Conservation (phyloP, 2,113 vertebrate species). For the Hiodon tergisus region DNA sequence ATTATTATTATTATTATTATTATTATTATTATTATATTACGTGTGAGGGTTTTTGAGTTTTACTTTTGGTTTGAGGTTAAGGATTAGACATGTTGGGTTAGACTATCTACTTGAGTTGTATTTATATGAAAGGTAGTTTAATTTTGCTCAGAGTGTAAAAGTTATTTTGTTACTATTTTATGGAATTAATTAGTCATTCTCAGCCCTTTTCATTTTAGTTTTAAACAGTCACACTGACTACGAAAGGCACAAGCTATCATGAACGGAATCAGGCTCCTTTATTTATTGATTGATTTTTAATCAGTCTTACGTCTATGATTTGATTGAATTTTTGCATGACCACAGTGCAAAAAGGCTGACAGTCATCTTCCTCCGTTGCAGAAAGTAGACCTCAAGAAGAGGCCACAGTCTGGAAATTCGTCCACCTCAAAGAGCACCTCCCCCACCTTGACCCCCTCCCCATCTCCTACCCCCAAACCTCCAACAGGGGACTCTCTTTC, state of each 20-base stretch:
- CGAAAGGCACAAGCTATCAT: background rate
- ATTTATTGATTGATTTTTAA: background rate
- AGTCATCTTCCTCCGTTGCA: slow-evolving; percentile 35
- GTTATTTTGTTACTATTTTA: background rate
- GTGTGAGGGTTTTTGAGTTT: background rate
- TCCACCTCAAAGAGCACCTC: slow-evolving; percentile 96
- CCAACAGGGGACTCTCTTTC: slow-evolving; percentile 67
- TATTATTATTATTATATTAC: background rate
- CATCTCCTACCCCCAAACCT: slow-evolving; percentile 70
- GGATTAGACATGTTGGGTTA: background rate
- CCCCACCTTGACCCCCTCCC: slow-evolving; percentile 85
- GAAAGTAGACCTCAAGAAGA: slow-evolving; percentile 77
- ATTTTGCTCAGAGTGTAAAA: background rate
- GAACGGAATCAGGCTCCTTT: too few species aligned
- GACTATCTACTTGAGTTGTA: background rate
- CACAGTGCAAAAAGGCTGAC: background rate
- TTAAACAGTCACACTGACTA: background rate
- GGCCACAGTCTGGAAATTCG: slow-evolving; percentile 81
- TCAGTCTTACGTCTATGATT: background rate
- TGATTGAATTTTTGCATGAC: background rate
- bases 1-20: too few species aligned
- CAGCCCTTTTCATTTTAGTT: background rate
- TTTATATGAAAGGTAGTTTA: slow-evolving; percentile 1
- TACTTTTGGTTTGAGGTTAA: background rate
- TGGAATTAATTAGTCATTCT: too few species aligned